Percentiles rank a stretch among this genome's conserved stretches.
phyloP scores from a whole-genome alignment of 2,888 invertebrate genomes.

The Pristionchus mayeri region DNA sequence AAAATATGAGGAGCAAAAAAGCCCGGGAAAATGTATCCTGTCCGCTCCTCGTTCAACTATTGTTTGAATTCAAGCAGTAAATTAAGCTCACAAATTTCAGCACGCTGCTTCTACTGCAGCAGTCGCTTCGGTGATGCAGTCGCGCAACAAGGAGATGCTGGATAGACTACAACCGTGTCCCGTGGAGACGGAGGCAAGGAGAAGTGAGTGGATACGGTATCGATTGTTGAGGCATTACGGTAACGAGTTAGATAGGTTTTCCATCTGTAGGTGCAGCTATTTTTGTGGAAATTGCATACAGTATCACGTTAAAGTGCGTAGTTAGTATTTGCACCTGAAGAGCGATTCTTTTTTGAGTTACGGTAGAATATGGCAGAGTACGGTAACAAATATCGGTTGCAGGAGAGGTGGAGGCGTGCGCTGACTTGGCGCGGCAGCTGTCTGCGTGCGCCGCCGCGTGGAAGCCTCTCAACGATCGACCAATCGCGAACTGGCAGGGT shows the following conservation, averaged over 20 bases:
- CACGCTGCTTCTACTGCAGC: neutral
- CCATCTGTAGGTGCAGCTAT: no score
- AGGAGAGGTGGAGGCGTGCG: constrained; percentile 25
- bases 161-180: neutral
- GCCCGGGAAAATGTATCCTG: no score
- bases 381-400: neutral
- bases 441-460: neutral
- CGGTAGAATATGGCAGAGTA: neutral
- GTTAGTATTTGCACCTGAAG: no score
- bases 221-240: no score
- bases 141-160: constrained; percentile 32
- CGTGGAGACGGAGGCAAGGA: neutral
- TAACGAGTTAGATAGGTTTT: no score
- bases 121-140: neutral
- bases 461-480: constrained; percentile 13
- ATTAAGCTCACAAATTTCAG: no score
- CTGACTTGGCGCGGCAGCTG: neutral
- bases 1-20: no score
- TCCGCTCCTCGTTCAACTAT: no score
- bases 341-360: no score
- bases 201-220: constrained; percentile 14
- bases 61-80: no score
- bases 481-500: constrained; percentile 35
- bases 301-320: no score
- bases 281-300: no score